Conservation (phyloP, 1,140 invertebrate species). For the Plectrocnemia conspersa region DNA sequence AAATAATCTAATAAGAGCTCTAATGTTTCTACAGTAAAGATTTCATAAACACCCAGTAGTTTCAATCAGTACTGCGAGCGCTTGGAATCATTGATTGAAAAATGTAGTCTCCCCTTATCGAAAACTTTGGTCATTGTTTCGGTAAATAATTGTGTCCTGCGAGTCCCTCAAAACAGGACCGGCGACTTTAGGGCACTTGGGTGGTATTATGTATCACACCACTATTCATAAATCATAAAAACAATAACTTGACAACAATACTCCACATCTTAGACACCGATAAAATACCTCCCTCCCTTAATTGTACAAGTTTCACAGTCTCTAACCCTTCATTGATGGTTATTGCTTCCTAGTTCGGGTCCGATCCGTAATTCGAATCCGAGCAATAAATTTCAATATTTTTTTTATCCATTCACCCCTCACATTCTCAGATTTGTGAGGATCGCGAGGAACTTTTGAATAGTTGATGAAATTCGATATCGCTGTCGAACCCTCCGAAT, state of each 20-base stretch:
- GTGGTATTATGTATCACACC: conserved; percentile 21
- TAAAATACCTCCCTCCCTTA: no score
- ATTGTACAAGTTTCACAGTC: no score
- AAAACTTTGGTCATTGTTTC: neutral
- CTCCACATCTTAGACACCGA: neutral
- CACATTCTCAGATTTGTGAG: neutral
- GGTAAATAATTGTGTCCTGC: conserved; percentile 8
- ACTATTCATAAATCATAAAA: conserved; percentile 21
- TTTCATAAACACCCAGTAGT: conserved; percentile 4
- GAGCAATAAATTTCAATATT: neutral
- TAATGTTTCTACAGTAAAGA: no score
- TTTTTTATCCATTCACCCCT: neutral
- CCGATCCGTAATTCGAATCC: neutral
- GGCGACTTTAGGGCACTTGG: conserved; percentile 15
- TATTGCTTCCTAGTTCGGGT: no score
- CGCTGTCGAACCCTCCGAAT: no score
- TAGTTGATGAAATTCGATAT: conserved; percentile 7
- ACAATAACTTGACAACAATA: neutral
- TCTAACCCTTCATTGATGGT: no score
- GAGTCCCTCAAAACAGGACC: conserved; percentile 2
- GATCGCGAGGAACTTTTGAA: neutral
- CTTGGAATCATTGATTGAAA: conserved; percentile 22
- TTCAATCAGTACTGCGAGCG: conserved; percentile 1
- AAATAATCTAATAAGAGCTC: no score
- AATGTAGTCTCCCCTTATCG: conserved; percentile 24